Evolutionary conservation across 2,113 vertebrate genomes (phyloP), one percentile per base, ranked within the genome.

Genomic region (Malurus melanocephalus): DNA sequence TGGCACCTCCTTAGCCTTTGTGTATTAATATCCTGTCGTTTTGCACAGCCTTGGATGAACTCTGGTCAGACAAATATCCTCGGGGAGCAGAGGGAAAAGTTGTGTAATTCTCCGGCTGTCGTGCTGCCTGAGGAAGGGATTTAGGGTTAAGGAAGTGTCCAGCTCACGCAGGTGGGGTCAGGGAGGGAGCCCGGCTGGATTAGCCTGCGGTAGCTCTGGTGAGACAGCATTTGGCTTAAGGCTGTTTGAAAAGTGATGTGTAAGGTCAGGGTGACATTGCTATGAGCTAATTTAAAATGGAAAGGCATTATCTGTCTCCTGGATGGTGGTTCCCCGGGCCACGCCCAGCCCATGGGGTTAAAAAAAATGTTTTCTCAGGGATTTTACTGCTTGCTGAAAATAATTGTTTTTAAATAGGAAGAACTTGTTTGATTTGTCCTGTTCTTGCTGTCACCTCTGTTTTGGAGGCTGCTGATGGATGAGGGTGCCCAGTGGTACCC

Each of bases 381-480:
- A 20, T 28, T 83, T 78, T 33, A 1, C 40, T 83, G 56, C 83
- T 64, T 68, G 52, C 24, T 51, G 32, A 13, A 42, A 61, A 10
- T 2, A 6, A 16, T 12, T 75, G 42, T 2, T 43, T 46, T 77
- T 26, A 40, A 68, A 33, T 3, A 11, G 48, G 49, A 30, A 11
- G 21, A 51, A 3, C 3, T 26, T 5, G 22, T 42, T 62, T 43
- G 51, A 4, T 55, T 62, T 82, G n/a, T 77, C 30, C 12, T 2
- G 0, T 38, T 65, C 13, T 55, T 0, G 0, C 28, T 7, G 1
- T 46, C 51, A 1, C 16, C 35, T 42, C 24, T 45, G 55, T 1
- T 69, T 66, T 33, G 64, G 55, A 56, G 60, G 72, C 52, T 85
- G 75, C 67, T 79, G 62, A 13, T 49, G 46, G 45, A 11, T 61